These are phyloP conservation scores for Erannis defoliaria DNA, from an alignment of 2,888 invertebrate species.

Conservation along the genomic window DNA sequence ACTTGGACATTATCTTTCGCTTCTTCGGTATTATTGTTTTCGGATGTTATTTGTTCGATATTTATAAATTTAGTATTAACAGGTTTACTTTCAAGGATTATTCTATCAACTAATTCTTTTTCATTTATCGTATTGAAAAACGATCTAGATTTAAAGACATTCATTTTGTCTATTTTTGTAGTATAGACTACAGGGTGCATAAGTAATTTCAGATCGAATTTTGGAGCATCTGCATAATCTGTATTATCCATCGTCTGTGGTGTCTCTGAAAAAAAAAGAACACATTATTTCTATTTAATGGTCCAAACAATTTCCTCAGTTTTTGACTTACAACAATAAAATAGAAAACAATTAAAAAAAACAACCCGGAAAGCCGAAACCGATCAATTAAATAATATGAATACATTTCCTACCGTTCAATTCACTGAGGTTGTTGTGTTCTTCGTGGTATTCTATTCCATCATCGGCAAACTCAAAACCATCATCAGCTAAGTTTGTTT, in stretches of 20 bases:
- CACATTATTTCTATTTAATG: background rate
- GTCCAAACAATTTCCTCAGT: too few relatives aligned
- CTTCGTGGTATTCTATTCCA: slow-evolving; percentile 41
- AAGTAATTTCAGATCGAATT: slow-evolving; percentile 73
- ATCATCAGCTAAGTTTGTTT: slow-evolving; percentile 62
- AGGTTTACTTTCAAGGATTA: slow-evolving; percentile 68
- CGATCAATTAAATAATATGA: slow-evolving; percentile 9
- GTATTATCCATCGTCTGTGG: slow-evolving; percentile 8
- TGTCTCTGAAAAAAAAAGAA: slow-evolving; percentile 12
- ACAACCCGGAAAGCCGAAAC: too few relatives aligned
- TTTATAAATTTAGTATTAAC: slow-evolving; percentile 46
- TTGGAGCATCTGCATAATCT: slow-evolving; percentile 35
- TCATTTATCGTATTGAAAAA: slow-evolving; percentile 51
- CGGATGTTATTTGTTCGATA: slow-evolving; percentile 31
- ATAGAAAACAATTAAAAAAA: too few relatives aligned
- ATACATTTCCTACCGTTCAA: slow-evolving; percentile 14
- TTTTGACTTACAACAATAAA: background rate
- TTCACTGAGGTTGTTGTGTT: slow-evolving; percentile 35
- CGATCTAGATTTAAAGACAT: slow-evolving; percentile 52
- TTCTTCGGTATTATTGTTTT: background rate
- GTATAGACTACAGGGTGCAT: slow-evolving; percentile 71
- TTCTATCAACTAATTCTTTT: slow-evolving; percentile 57
- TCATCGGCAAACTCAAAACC: slow-evolving; percentile 52
- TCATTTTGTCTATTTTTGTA: slow-evolving; percentile 71
- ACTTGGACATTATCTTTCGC: background rate